Percentiles rank a stretch among this genome's conserved stretches.
Evolutionary conservation across 2,888 invertebrate species (phyloP).

Genomic region (Drosophila subsilvestris): DNA sequence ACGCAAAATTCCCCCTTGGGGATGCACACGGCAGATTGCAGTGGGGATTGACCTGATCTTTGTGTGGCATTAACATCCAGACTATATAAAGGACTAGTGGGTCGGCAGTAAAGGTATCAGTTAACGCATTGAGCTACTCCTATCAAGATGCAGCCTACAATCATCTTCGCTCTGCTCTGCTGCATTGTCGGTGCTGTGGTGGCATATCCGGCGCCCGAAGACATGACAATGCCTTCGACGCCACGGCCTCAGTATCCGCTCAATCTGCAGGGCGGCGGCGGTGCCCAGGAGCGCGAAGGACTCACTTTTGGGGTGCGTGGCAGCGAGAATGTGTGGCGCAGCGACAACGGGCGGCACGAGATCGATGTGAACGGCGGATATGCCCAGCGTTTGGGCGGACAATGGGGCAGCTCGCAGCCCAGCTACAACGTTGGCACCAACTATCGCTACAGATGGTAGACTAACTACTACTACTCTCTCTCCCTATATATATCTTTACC

Average conservation of each 20-base stretch:
- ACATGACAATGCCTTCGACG: constrained; percentile 18
- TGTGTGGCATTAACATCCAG: no score
- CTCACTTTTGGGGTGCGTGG: constrained; percentile 60
- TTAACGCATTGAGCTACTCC: background rate
- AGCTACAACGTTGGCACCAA: constrained; percentile 53
- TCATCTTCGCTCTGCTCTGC: constrained; percentile 6
- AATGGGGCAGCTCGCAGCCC: constrained; percentile 73
- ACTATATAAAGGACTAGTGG: constrained; percentile 24
- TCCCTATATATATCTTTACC: background rate
- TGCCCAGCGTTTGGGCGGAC: constrained; percentile 78
- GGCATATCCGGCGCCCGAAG: constrained; percentile 11
- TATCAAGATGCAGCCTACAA: constrained; percentile 18
- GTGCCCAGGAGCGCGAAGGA: constrained; percentile 67
- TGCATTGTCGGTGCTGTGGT: constrained; percentile 2
- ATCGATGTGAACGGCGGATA: constrained; percentile 69
- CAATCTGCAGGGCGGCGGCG: constrained; percentile 59
- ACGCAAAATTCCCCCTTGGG: background rate
- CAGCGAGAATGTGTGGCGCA: constrained; percentile 71
- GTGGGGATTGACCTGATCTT: background rate
- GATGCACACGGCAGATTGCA: background rate
- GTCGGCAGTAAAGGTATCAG: constrained; percentile 6
- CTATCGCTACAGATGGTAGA: constrained; percentile 54
- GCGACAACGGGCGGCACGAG: constrained; percentile 74
- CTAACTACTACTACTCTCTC: background rate
- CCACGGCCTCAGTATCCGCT: constrained; percentile 55